Evolutionary conservation across 2,113 vertebrate species (phyloP).

Genomic region (Tautogolabrus adspersus): DNA sequence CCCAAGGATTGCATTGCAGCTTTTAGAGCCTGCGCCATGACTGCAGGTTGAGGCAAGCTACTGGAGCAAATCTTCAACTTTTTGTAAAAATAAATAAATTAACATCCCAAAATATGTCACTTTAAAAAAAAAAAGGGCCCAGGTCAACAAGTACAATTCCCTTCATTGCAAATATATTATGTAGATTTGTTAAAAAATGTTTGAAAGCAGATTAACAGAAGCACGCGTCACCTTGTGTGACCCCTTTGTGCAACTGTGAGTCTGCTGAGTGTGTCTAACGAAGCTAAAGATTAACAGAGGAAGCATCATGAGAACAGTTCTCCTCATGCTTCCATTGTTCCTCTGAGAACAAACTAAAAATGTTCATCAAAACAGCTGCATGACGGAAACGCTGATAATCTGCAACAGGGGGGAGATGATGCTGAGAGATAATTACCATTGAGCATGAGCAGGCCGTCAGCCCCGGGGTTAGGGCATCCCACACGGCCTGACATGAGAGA

Average conservation of each 20-base stretch:
- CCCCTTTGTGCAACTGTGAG: background rate
- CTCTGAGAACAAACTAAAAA: background rate
- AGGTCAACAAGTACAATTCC: no score
- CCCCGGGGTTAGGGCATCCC: conserved; percentile 94
- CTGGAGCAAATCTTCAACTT: no score
- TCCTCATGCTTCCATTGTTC: background rate
- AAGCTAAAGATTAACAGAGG: conserved; percentile 19
- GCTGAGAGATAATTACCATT: conserved; percentile 90
- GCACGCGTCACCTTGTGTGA: conserved; percentile 10
- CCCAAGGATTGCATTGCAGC: no score
- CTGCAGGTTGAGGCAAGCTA: no score
- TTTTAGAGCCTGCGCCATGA: no score
- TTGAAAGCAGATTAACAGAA: background rate
- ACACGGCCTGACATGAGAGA: conserved; percentile 90
- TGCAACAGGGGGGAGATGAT: conserved; percentile 31
- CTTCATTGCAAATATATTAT: background rate
- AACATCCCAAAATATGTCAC: no score
- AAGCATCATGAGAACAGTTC: conserved; percentile 30
- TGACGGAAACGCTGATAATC: background rate
- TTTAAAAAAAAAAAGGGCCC: no score
- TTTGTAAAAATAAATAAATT: no score
- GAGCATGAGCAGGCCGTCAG: conserved; percentile 97
- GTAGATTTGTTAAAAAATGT: background rate
- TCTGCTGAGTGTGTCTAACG: conserved; percentile 4
- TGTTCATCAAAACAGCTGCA: background rate